Base-by-base conservation (phyloP, 2,797 vertebrate species). In the Arrhamphus sclerolepis region DNA sequence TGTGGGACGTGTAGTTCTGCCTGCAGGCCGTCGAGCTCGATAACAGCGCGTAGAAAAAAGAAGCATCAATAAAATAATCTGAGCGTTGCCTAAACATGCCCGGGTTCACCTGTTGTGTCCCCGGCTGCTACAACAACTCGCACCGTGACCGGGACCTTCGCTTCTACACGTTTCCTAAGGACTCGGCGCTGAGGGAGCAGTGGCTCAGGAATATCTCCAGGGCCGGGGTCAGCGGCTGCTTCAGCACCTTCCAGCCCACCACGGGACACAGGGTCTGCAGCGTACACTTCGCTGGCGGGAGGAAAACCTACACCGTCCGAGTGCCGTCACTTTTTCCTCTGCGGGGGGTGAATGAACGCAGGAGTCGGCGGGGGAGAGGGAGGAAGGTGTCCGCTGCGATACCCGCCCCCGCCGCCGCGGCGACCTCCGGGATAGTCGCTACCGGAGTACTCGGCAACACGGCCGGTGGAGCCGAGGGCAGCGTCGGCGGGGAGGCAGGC, bases 191-290 rank as follows among this genome's bases (percentile, higher is more conserved):
- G 75, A 86, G 96, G 66, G 95, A 96, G 83, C 92, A 94, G 66
- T 98, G 97, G 97, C 94, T 98, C 66, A 94, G 97, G 93, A 98
- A 98, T 89, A 97, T 98, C 86, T 98, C 97, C 64, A 94, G 97
- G 74, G 95, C 96, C 70, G 97, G 97, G 76, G 96, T 98, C 81
- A 97, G 94, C 85, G 97, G 97, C 82, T 98, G 97, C 83, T 98
- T 98, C 90, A 97, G 95, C 87, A 98, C 97, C 84, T 98, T 98
- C 86, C 95, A 98, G 85, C 97, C 97, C 90, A 98, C 97, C 46
- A 97, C 95, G 0, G 97, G 96, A 28, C 97, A 98, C 88, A 92
- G 97, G 16, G 96, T 98, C 49, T 98, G 97, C 89, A 98, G 96
- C 86, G 95, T 96, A 46, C 97, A 98, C 78, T 98, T 98, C 85